A percentile compares a stretch with the other conserved stretches of the same genome.
phyloP scores from a whole-genome alignment of 1,140 invertebrate species.

The Asobara japonica region DNA sequence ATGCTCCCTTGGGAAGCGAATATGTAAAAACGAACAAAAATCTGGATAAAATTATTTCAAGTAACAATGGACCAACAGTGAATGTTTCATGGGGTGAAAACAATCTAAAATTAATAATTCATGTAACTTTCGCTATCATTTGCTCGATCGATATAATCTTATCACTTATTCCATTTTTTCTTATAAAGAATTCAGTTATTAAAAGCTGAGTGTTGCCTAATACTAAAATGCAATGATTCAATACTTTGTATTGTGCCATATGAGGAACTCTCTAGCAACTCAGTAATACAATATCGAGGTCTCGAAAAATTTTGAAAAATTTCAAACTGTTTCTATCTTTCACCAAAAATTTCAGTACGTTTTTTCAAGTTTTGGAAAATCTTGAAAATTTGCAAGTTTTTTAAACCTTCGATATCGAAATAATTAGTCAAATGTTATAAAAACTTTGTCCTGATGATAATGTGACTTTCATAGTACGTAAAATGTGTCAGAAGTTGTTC shows the following conservation, averaged over 20 bases:
- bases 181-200: slow-evolving; percentile 19
- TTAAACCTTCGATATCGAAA: too few species aligned
- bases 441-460: too few species aligned
- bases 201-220: slow-evolving; percentile 16
- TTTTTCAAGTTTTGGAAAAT: too few species aligned
- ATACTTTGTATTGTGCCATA: slow-evolving; percentile 30
- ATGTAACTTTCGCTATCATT: slow-evolving; percentile 2
- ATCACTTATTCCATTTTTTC: slow-evolving; percentile 8
- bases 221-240: slow-evolving; percentile 26
- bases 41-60: neutral
- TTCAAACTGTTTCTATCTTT: neutral
- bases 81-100: neutral
- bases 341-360: too few species aligned
- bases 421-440: too few species aligned
- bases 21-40: neutral
- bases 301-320: too few species aligned
- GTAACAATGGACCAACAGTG: slow-evolving; percentile 13
- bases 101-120: slow-evolving; percentile 2
- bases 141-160: neutral
- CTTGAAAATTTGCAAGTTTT: too few species aligned
- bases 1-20: neutral
- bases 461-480: too few species aligned
- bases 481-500: too few species aligned
- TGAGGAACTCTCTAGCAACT: too few species aligned
- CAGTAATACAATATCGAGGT: too few species aligned